A percentile compares a stretch with the other conserved stretches of the same genome.
Evolutionary conservation across 1,140 invertebrate genomes (phyloP).

Genomic region (Rhagoletis zephyria): DNA sequence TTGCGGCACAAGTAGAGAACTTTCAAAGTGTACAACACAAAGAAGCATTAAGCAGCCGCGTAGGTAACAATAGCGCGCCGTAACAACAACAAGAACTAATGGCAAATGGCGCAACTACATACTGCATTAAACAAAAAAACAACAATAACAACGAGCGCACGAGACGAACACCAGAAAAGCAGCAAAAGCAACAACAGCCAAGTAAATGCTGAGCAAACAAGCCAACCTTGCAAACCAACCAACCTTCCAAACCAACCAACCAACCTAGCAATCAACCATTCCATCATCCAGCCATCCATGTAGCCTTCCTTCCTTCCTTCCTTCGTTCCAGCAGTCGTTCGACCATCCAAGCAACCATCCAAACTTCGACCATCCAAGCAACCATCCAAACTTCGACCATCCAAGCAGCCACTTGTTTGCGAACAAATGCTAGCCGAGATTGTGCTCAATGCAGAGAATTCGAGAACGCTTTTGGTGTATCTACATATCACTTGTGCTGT

Average conservation of each 20-base stretch:
- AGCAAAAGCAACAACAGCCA: background rate
- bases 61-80: background rate
- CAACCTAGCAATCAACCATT: background rate
- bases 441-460: background rate
- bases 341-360: slow-evolving; percentile 26
- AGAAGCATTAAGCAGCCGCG: background rate
- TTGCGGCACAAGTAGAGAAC: slow-evolving; percentile 31
- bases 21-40: slow-evolving; percentile 21
- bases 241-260: background rate
- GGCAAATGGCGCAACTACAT: background rate
- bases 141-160: background rate
- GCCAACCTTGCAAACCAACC: background rate
- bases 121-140: slow-evolving; percentile 1
- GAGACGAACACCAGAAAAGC: background rate
- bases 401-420: slow-evolving; percentile 12
- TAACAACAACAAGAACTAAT: background rate
- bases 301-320: too few species aligned
- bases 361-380: too few species aligned
- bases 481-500: background rate
- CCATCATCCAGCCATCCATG: background rate
- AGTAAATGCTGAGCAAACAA: slow-evolving; percentile 38
- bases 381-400: slow-evolving; percentile 2
- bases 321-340: background rate
- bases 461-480: background rate
- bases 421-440: background rate